Percentiles rank a stretch among this genome's conserved stretches.
Evolutionary conservation across 2,888 invertebrate genomes (phyloP).

Genomic region (Phalangium opilio): DNA sequence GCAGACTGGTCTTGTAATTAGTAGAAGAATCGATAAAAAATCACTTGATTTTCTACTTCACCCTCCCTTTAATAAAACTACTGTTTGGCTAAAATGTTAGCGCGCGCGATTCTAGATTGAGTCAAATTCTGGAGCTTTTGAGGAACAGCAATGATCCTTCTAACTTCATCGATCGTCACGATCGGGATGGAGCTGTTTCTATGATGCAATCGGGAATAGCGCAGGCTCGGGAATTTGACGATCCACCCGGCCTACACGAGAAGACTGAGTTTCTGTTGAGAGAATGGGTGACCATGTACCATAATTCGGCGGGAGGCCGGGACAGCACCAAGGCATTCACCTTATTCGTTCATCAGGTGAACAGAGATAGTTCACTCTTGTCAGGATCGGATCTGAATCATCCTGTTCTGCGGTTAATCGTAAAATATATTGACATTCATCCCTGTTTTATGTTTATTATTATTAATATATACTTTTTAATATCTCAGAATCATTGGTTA

Average conservation of each 20-base stretch:
- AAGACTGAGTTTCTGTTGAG: constrained; percentile 85
- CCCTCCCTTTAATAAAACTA: too few species aligned
- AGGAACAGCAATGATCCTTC: constrained; percentile 56
- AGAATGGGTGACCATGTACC: constrained; percentile 88
- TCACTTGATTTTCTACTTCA: too few species aligned
- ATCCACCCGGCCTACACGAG: constrained; percentile 83
- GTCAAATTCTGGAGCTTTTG: constrained; percentile 62
- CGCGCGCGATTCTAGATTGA: constrained; percentile 36
- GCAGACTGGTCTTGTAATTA: too few species aligned
- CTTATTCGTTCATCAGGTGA: constrained; percentile 66
- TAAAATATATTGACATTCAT: too few species aligned
- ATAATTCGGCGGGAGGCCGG: constrained; percentile 46
- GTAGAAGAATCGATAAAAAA: too few species aligned
- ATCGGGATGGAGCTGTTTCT: constrained; percentile 52
- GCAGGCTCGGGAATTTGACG: constrained; percentile 67
- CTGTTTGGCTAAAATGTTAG: too few species aligned
- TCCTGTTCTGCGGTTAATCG: too few species aligned
- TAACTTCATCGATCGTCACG: constrained; percentile 57
- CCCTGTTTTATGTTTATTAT: too few species aligned
- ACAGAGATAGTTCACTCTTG: constrained; percentile 2
- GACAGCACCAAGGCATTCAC: constrained; percentile 65
- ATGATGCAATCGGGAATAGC: constrained; percentile 86
- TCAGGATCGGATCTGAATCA: too few species aligned
- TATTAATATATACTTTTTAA: too few species aligned
- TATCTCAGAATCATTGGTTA: too few species aligned